Evolutionary conservation across 2,797 vertebrate genomes (phyloP).

Genomic region (Chelon auratus): DNA sequence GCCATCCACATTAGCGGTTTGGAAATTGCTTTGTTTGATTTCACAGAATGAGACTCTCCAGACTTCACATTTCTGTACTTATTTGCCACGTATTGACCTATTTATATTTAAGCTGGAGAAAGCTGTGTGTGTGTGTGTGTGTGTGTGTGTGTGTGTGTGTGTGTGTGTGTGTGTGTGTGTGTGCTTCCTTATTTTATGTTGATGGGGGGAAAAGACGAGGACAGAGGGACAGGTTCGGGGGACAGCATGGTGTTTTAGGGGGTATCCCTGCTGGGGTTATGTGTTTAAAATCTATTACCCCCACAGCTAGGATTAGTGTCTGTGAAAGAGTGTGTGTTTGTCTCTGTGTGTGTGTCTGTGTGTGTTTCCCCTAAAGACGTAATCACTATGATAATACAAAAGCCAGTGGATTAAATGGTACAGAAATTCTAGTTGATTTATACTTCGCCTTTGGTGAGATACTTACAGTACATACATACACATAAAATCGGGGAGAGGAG

Average conservation of each 20-base stretch:
- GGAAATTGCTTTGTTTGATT: conserved; percentile 60
- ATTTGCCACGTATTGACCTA: conserved; percentile 30
- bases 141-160: neutral
- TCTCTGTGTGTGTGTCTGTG: conserved; percentile 51
- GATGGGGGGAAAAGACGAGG: conserved; percentile 53
- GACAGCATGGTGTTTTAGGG: conserved; percentile 74
- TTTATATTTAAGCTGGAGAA: conserved; percentile 59
- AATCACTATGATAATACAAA: conserved; percentile 86
- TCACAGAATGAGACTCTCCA: conserved; percentile 44
- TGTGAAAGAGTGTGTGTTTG: conserved; percentile 33
- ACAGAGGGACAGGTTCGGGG: conserved; percentile 69
- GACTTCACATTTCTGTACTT: conserved; percentile 53
- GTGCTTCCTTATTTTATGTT: conserved; percentile 48
- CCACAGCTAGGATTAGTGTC: conserved; percentile 84
- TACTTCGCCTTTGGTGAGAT: conserved; percentile 68
- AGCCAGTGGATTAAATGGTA: conserved; percentile 80
- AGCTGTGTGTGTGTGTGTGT: conserved; percentile 5
- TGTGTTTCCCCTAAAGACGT: conserved; percentile 79
- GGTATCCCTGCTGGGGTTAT: conserved; percentile 80
- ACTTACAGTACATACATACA: conserved; percentile 41
- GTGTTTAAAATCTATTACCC: conserved; percentile 88
- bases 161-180: conserved; percentile 1
- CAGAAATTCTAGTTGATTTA: conserved; percentile 74
- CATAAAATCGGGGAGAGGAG: neutral
- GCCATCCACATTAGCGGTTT: conserved; percentile 35